phyloP scores from a whole-genome alignment of 2,888 invertebrate species.

The Drosophila prolongata region DNA sequence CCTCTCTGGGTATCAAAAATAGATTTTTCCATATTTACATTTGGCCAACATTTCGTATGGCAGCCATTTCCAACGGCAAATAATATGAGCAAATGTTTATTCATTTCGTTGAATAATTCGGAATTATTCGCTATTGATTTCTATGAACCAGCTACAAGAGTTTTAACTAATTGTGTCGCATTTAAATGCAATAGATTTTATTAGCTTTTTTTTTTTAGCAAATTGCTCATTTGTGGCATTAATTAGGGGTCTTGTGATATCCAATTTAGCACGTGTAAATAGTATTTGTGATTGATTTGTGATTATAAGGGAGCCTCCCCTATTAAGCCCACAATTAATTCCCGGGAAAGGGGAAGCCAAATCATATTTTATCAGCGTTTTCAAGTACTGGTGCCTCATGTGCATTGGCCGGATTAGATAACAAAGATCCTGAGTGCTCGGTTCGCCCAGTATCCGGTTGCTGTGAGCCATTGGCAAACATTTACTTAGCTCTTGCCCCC shows the following conservation, averaged over 20 bases:
- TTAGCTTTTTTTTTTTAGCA: constrained; percentile 24
- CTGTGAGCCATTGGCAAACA: constrained; percentile 43
- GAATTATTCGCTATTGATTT: constrained; percentile 49
- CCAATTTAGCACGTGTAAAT: constrained; percentile 15
- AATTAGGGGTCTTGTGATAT: constrained; percentile 32
- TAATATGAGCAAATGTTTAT: constrained; percentile 57
- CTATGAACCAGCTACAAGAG: constrained; percentile 27
- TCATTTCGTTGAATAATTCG: constrained; percentile 39
- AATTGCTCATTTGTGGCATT: constrained; percentile 51
- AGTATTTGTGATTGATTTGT: constrained; percentile 9
- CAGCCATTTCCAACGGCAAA: constrained; percentile 45
- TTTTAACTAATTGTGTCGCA: constrained; percentile 49
- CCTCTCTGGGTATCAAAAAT: constrained; percentile 29
- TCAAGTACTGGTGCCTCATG: constrained; percentile 27
- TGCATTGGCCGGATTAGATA: constrained; percentile 38
- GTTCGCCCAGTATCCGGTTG: constrained; percentile 38
- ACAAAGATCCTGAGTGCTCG: constrained; percentile 34
- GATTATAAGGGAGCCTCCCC: neutral
- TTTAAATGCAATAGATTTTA: constrained; percentile 48
- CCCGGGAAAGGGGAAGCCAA: neutral
- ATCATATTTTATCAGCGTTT: constrained; percentile 4
- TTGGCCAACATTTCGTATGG: constrained; percentile 45
- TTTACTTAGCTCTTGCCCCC: constrained; percentile 45
- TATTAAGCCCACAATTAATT: neutral
- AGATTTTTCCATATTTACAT: constrained; percentile 20